Evolutionary conservation across 1,140 invertebrate genomes (phyloP).

Genomic region (Drusus annulatus): DNA sequence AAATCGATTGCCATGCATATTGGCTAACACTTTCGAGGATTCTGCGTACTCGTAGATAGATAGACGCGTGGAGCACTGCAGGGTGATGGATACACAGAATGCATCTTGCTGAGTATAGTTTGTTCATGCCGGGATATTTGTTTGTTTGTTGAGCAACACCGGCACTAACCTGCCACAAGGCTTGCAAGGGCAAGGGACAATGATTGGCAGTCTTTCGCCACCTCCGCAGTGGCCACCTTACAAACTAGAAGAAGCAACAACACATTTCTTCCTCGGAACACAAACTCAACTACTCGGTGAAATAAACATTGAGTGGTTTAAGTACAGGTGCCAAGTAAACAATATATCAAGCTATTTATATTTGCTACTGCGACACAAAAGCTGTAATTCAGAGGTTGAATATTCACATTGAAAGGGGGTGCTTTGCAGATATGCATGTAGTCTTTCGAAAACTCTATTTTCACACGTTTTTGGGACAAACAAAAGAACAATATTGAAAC

Average conservation of each 20-base stretch:
- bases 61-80: not conserved
- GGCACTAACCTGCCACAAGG: slow-evolving; percentile 68
- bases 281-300: slow-evolving; percentile 13
- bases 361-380: slow-evolving; percentile 37
- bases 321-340: slow-evolving; percentile 30
- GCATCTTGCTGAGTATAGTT: not conserved
- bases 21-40: too few relatives aligned
- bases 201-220: slow-evolving; percentile 66
- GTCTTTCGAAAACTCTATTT: slow-evolving; percentile 21
- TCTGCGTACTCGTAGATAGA: too few relatives aligned
- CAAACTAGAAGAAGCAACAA: slow-evolving; percentile 66
- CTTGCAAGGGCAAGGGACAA: slow-evolving; percentile 65
- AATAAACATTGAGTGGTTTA: slow-evolving; percentile 5
- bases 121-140: slow-evolving; percentile 46
- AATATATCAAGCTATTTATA: slow-evolving; percentile 22
- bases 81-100: slow-evolving; percentile 13
- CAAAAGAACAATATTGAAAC: slow-evolving; percentile 31
- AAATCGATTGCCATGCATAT: too few relatives aligned
- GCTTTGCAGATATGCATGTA: not conserved
- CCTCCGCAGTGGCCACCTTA: slow-evolving; percentile 69
- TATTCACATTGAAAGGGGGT: slow-evolving; percentile 20
- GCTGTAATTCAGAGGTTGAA: slow-evolving; percentile 16
- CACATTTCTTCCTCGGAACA: slow-evolving; percentile 25
- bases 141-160: slow-evolving; percentile 28
- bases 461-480: not conserved